Conservation (phyloP, 2,888 invertebrate species). For the Andrena bucephala region DNA sequence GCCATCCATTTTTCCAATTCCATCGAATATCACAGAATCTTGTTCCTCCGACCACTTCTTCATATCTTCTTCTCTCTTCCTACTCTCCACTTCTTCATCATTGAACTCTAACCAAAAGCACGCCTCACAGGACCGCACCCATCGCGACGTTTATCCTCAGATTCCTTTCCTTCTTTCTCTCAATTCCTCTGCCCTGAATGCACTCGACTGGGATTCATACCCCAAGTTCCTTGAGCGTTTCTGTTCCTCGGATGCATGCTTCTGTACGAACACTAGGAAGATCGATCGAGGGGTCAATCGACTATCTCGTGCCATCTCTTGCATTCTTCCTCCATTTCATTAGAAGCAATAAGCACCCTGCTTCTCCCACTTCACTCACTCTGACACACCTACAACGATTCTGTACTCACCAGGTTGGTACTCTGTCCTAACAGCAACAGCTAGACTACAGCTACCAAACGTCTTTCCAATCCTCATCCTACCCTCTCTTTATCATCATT, state of each 20-base stretch:
- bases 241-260: background rate
- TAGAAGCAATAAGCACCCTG: no score
- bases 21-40: background rate
- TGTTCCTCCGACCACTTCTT: background rate
- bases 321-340: no score
- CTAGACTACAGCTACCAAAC: no score
- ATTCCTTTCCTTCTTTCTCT: background rate
- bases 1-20: background rate
- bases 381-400: no score
- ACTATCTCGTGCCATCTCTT: slow-evolving; percentile 9
- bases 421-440: no score
- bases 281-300: slow-evolving; percentile 22
- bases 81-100: background rate
- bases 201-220: slow-evolving; percentile 11
- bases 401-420: no score
- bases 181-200: background rate
- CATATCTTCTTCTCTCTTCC: background rate
- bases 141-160: background rate
- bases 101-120: background rate
- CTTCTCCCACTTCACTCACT: no score
- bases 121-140: slow-evolving; percentile 2
- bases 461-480: no score
- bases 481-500: no score
- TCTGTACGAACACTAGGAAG: slow-evolving; percentile 5
- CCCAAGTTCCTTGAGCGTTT: slow-evolving; percentile 8